Evolutionary conservation across 2,888 invertebrate genomes (phyloP).

Genomic region (Bombylius major): DNA sequence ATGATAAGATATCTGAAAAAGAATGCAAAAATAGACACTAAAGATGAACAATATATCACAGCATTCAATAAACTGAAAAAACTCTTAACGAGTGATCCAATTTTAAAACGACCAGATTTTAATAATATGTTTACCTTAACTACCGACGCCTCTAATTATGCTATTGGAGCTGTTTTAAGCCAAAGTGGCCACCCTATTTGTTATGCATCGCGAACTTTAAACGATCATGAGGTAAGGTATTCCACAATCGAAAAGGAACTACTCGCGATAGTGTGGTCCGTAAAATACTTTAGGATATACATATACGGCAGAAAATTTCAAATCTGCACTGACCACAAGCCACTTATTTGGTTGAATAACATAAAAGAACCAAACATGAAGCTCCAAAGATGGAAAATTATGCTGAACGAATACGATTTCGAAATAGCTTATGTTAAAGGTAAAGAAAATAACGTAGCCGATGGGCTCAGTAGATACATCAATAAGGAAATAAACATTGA

Average conservation of each 20-base stretch:
- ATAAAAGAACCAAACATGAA: constrained; percentile 1
- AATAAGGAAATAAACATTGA: not conserved
- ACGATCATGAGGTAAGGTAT: not conserved
- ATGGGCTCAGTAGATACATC: constrained; percentile 2
- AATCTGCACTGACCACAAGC: not conserved
- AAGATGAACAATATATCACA: constrained; percentile 5
- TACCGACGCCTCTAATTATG: constrained; percentile 7
- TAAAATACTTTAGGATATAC: not conserved
- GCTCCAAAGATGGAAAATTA: not conserved
- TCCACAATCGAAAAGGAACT: constrained; percentile 7
- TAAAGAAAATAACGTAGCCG: constrained; percentile 4
- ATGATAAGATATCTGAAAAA: constrained; percentile 13
- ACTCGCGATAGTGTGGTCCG: not conserved
- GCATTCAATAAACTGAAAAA: constrained; percentile 3
- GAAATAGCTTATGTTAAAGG: not conserved
- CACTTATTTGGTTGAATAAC: not conserved
- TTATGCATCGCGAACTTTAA: constrained; percentile 1
- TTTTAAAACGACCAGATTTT: constrained; percentile 22
- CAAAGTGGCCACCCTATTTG: constrained; percentile 8
- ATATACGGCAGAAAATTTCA: not conserved
- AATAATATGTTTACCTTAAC: constrained; percentile 4
- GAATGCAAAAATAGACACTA: constrained; percentile 4
- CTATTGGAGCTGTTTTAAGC: constrained; percentile 7
- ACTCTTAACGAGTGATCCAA: constrained; percentile 1
- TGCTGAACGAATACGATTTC: constrained; percentile 2